These are phyloP conservation scores for Avahi laniger DNA, from an alignment of 2,797 vertebrate species.

Conservation along the genomic window DNA sequence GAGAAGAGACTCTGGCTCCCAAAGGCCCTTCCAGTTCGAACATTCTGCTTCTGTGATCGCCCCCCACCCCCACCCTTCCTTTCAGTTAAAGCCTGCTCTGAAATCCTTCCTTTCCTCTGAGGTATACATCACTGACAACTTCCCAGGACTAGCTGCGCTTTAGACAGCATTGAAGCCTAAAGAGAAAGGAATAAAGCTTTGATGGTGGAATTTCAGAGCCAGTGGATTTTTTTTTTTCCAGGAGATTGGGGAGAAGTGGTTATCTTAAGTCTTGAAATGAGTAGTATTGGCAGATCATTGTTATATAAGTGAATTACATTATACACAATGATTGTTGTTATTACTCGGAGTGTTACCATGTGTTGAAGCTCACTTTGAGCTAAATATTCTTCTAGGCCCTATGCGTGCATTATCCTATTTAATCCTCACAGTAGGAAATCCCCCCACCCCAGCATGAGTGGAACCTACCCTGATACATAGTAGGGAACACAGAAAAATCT, in stretches of 20 bases:
- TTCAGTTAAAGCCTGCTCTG: neutral
- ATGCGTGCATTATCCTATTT: neutral
- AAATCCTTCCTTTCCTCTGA: neutral
- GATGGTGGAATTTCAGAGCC: neutral
- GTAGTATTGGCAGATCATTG: neutral
- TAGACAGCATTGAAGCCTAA: neutral
- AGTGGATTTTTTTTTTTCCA: neutral
- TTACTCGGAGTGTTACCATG: neutral
- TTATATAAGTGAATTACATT: neutral
- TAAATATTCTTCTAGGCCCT: neutral
- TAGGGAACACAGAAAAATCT: neutral
- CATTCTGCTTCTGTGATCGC: neutral
- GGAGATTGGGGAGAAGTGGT: neutral
- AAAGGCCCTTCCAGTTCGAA: neutral
- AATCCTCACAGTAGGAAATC: neutral
- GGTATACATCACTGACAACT: neutral
- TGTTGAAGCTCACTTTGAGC: neutral
- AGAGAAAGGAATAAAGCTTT: neutral
- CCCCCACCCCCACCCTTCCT: too few species aligned
- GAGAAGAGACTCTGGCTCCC: neutral
- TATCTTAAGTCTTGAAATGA: neutral
- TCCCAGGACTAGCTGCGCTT: neutral
- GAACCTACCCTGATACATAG: neutral
- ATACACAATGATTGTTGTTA: neutral
- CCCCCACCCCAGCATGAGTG: neutral